Evolutionary conservation across 2,113 vertebrate genomes (phyloP).

Genomic region (Catharus minimus): DNA sequence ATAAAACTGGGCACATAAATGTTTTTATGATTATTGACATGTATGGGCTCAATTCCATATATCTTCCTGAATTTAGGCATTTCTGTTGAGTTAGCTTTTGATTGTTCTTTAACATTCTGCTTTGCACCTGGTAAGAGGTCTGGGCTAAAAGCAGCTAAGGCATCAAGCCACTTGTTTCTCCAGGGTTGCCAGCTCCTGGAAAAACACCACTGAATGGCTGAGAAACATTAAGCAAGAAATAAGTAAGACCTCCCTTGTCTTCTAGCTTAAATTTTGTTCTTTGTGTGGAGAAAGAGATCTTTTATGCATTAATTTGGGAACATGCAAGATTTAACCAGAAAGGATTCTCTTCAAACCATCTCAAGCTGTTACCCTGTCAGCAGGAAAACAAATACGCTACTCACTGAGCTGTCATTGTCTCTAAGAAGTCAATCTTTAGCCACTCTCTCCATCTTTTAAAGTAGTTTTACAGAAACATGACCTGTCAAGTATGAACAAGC

Average conservation of each 20-base stretch:
- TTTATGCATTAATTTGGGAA: constrained; percentile 1
- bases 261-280: background rate
- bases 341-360: background rate
- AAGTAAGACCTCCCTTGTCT: background rate
- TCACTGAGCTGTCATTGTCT: background rate
- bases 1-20: constrained; percentile 20
- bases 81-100: constrained; percentile 19
- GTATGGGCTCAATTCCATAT: background rate
- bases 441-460: background rate
- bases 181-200: background rate
- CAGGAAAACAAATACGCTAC: background rate
- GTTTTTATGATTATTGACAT: constrained; percentile 10
- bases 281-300: background rate
- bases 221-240: background rate
- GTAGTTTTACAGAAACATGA: background rate
- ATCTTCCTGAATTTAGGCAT: background rate
- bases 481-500: background rate
- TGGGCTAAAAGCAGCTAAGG: background rate
- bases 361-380: background rate
- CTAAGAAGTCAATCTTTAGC: background rate
- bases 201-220: background rate
- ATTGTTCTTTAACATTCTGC: background rate
- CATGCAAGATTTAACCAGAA: background rate
- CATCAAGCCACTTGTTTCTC: background rate
- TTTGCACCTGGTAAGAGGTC: background rate